Evolutionary conservation across 2,113 vertebrate species (phyloP), one percentile per base, ranked within the genome.

Genomic region (Pterocles burchelli): DNA sequence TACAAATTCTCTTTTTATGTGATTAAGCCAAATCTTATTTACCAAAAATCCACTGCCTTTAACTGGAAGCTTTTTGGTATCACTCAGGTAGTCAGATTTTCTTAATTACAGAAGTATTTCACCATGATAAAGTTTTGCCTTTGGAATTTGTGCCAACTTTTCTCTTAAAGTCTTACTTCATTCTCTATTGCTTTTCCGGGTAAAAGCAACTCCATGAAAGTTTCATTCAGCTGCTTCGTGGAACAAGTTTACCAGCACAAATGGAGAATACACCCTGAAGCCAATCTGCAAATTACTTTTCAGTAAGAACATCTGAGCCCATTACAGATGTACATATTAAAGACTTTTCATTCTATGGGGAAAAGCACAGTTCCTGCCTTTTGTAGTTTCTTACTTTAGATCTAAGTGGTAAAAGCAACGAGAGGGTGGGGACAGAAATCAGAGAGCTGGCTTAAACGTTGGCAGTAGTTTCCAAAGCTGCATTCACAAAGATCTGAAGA

Each of bases 71-170:
- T 31, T 41, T 93, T 82, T 59, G 5, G 15, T 75, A 36, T 34
- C 20, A 16, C 28, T 68, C 34, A 88, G 71, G 75, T 54, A 77
- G 28, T 65, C 46, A 88, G 38, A 52, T 84, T 78, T 75, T 89
- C 89, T 90, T 83, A 88, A 94, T 96, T 88, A 89, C 77, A 51
- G 61, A 79, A 83, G 21, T 46, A 90, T 78, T 89, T 79, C 63
- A 48, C 34, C 19, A n/a, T 9, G 36, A 81, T 7, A 70, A 77
- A 48, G 9, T 12, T 63, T 25, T 31, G 12, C 33, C 24, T 72
- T 62, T 8, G 11, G 9, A 72, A 20, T 62, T 61, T 11, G 13
- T 45, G 63, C 77, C 93, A 83, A 10, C 26, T 91, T 66, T 33
- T 43, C 43, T 55, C 43, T 33, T 3, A 1, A 5, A 10, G 7